Evolutionary conservation across 2,888 invertebrate genomes (phyloP), one percentile per base, ranked within the genome.

Genomic region (Elaeidobius kamerunicus): DNA sequence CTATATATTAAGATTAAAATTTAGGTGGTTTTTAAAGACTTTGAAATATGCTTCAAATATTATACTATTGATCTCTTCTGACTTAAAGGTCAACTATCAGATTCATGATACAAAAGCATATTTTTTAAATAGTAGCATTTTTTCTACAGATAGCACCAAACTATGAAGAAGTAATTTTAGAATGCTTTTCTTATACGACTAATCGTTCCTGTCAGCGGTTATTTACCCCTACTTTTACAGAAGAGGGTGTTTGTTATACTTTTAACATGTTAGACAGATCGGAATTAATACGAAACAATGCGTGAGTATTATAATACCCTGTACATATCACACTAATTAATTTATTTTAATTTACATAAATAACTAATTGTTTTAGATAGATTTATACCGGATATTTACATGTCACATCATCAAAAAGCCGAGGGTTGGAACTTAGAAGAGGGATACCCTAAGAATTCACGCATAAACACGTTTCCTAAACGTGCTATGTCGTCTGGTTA

Each of bases 241-340:
- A 87, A 64, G 86, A 86, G 65, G 87, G 87, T 0, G 72, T 84
- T 2, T 87, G 87, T 63, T 86, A 81, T 60, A 85, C 85, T 1
- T 86, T 86, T 62, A 87, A 87, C 61, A 83, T 83, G 60, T 67
- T 86, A 51, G 78, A 80, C 42, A 76, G 78, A 6, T 75, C 76
- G 0, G 82, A 85, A 62, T 71, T 86, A 11, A 81, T 83, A 56
- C 76, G 79, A 48, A 66, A 75, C 36, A 77, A 81, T 48, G 79
- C 79, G 82, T 82, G 71, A 69, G 69, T 63, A 16, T 20, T 35
- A 30, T 16, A 43, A 48, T 14, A n/a, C n/a, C n/a, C n/a, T n/a
- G n/a, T n/a, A n/a, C n/a, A n/a, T n/a, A n/a, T n/a, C n/a, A n/a
- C n/a, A n/a, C n/a, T n/a, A n/a, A n/a, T n/a, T n/a, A n/a, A n/a